Base-by-base conservation (phyloP, 2,113 vertebrate genomes). In the Microcebus ravelobensis region DNA sequence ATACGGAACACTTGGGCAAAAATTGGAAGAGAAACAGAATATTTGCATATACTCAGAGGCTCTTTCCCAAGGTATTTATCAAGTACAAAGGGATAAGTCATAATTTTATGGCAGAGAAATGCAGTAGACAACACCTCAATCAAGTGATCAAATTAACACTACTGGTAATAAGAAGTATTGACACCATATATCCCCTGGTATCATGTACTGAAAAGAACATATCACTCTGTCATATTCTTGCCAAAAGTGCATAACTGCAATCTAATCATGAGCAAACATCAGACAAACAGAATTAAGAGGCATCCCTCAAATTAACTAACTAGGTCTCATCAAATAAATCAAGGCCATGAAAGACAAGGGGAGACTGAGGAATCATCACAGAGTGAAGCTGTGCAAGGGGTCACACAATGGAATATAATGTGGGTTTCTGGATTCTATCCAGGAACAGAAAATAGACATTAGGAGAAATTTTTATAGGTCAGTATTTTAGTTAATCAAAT, bases 11-110 rank as follows among this genome's bases (percentile, higher is more conserved):
- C 6, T 12, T 36, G 10, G 57, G 42, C 70, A 91, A 50, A 76
- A 73, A 36, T n/a, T 73, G 67, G 18, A 36, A 92, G 67, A 83
- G 36, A 94, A 76, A 50, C 34, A 68, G 12, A 87, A 39, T 71
- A 67, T 73, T 79, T 59, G 48, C 21, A 25, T 25, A 21, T 59
- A 50, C 17, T 73, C 27, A 39, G 84, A 91, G 29, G 12, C 17
- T 79, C 39, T 88, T 61, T 13, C 29, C 34, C 17, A 36, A 92
- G 39, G 2, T 59, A 74, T 27, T 65, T 52, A 36, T 21, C 18
- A 94, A 15, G 18, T 13, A 59, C 13, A 34, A n/a, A 59, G 48
- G 36, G n/a, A 90, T 31, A 82, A 87, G 39, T 57, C 4, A 9
- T 11, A 8, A 27, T 52, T 86, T 77, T 39, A 20, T 11, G 8